Evolutionary conservation across 2,113 vertebrate species (phyloP).

Genomic region (Lasiurus borealis): DNA sequence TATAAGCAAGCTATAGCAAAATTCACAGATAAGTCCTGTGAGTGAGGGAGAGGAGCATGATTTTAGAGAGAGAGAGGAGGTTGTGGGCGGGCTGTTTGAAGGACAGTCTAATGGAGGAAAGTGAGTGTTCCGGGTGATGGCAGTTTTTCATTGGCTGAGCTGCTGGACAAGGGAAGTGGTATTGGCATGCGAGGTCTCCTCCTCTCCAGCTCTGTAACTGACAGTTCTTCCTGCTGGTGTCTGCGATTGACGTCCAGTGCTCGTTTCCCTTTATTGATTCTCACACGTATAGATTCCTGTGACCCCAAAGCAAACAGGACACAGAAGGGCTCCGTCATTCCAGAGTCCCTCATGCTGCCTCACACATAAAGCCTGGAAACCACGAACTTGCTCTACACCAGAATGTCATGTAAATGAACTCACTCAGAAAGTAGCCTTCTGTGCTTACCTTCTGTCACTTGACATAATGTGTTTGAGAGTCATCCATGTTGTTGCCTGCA

Average conservation of each 20-base stretch:
- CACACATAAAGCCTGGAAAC: neutral
- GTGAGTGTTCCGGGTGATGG: neutral
- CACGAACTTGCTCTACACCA: neutral
- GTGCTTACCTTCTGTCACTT: neutral
- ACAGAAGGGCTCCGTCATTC: neutral
- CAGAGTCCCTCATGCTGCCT: too few species aligned
- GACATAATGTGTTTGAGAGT: neutral
- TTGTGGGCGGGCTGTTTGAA: neutral
- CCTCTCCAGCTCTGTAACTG: neutral
- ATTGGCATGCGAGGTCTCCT: neutral
- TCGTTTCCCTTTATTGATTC: neutral
- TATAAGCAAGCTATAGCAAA: neutral
- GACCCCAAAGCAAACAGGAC: neutral
- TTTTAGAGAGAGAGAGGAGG: neutral
- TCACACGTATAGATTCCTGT: neutral
- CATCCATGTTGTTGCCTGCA: neutral
- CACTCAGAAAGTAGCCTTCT: neutral
- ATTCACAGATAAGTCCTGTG: neutral
- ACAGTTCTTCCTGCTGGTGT: neutral
- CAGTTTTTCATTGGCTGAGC: neutral
- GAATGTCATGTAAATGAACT: neutral
- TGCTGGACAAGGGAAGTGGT: neutral
- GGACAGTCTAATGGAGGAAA: neutral
- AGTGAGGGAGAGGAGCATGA: neutral
- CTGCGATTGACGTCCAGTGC: neutral